These are phyloP conservation scores for Plagodis pulveraria DNA, from an alignment of 2,888 invertebrate genomes.

Conservation along the genomic window DNA sequence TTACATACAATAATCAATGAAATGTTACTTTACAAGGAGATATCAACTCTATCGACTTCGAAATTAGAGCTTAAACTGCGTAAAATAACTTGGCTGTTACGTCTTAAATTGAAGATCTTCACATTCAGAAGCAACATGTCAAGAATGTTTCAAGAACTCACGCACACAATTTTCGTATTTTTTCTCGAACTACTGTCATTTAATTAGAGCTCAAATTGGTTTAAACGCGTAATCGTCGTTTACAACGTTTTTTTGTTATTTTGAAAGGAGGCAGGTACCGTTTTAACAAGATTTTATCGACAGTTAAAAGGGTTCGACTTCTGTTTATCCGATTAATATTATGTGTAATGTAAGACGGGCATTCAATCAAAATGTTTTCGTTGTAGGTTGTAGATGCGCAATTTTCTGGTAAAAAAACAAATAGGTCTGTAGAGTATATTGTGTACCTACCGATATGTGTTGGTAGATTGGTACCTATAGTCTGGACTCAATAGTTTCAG, in stretches of 20 bases:
- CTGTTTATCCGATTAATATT: constrained; percentile 29
- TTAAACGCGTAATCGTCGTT: constrained; percentile 21
- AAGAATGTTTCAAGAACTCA: constrained; percentile 51
- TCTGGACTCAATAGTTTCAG: too few relatives aligned
- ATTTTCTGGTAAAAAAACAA: too few relatives aligned
- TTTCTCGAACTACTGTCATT: constrained; percentile 35
- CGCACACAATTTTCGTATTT: constrained; percentile 49
- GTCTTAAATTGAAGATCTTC: constrained; percentile 16
- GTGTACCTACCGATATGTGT: too few relatives aligned
- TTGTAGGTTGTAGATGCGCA: neutral
- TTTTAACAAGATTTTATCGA: constrained; percentile 51
- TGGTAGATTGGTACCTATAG: too few relatives aligned
- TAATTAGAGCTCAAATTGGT: constrained; percentile 40
- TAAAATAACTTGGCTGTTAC: neutral
- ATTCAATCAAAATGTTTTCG: constrained; percentile 29
- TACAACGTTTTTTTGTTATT: constrained; percentile 32
- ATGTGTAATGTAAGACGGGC: constrained; percentile 33
- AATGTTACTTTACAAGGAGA: constrained; percentile 15
- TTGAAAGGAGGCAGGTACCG: constrained; percentile 50
- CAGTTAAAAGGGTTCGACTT: constrained; percentile 41
- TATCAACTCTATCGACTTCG: rapidly evolving
- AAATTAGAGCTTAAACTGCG: constrained; percentile 3
- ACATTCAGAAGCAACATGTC: constrained; percentile 44
- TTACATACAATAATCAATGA: constrained; percentile 52
- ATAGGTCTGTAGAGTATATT: too few relatives aligned